phyloP scores from a whole-genome alignment of 2,888 invertebrate species.

The Thyatira batis region DNA sequence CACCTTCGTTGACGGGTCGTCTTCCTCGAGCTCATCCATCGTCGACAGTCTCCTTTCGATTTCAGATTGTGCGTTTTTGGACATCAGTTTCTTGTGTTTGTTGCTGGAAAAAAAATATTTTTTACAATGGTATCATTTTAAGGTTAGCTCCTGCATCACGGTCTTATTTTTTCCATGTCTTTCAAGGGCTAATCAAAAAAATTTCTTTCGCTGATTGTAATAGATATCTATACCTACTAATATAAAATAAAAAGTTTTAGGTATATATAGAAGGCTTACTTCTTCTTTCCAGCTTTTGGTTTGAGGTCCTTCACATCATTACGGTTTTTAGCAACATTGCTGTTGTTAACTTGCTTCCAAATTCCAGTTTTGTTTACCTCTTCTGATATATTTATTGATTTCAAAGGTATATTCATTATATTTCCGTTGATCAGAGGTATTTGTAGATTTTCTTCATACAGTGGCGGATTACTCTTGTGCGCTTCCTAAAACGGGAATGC shows the following conservation, averaged over 20 bases:
- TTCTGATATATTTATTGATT: constrained; percentile 94
- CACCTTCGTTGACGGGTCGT: constrained; percentile 83
- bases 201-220: no score
- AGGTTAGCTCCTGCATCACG: no score
- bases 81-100: constrained; percentile 86
- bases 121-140: no score
- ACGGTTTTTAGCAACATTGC: constrained; percentile 74
- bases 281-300: constrained; percentile 69
- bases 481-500: constrained; percentile 65
- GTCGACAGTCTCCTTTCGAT: constrained; percentile 88
- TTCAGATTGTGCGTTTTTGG: constrained; percentile 85
- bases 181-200: no score
- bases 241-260: no score
- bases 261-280: constrained; percentile 46
- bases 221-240: no score
- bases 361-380: constrained; percentile 96
- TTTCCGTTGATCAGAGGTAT: constrained; percentile 94
- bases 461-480: constrained; percentile 74
- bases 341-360: constrained; percentile 95
- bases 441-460: constrained; percentile 87
- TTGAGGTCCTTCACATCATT: constrained; percentile 64
- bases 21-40: constrained; percentile 94
- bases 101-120: constrained; percentile 46
- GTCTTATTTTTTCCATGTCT: no score
- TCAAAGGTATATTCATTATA: constrained; percentile 93